Percentiles rank a stretch among this genome's conserved stretches.
Evolutionary conservation across 2,888 invertebrate species (phyloP).

Genomic region (Noctua janthina): DNA sequence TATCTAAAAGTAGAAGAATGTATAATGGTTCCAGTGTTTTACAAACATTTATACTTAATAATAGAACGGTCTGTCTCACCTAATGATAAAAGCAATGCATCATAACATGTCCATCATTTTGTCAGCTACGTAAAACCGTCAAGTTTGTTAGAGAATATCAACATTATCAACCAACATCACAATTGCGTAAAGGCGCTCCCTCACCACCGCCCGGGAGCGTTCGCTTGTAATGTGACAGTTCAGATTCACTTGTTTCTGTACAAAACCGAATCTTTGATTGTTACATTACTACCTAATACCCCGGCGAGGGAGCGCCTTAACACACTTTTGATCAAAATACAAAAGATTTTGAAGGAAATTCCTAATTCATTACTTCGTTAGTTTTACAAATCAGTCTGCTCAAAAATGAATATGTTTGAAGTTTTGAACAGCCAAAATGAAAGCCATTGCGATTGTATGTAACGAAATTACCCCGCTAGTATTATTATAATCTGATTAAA

Average conservation of each 20-base stretch:
- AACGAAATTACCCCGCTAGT: neutral
- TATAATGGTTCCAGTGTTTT: constrained; percentile 9
- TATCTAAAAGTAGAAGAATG: neutral
- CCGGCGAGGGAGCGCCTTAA: neutral
- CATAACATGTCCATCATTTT: constrained; percentile 51
- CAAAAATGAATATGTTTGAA: neutral
- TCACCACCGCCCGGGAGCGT: no score
- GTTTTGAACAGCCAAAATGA: neutral
- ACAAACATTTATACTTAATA: constrained; percentile 15
- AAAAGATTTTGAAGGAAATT: neutral
- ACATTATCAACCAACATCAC: constrained; percentile 8
- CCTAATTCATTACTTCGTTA: neutral
- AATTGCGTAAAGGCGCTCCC: neutral
- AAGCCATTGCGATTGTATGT: neutral
- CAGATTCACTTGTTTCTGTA: no score
- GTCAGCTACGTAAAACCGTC: constrained; percentile 13
- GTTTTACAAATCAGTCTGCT: neutral
- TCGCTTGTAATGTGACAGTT: no score
- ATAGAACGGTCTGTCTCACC: neutral
- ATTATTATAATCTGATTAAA: neutral
- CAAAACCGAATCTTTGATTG: no score
- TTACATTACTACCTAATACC: no score
- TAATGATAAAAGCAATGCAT: constrained; percentile 20
- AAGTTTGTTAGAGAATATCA: constrained; percentile 10
- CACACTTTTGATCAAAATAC: neutral